Base-by-base conservation (phyloP, 1,140 invertebrate genomes). In the Bombyx mandarina region DNA sequence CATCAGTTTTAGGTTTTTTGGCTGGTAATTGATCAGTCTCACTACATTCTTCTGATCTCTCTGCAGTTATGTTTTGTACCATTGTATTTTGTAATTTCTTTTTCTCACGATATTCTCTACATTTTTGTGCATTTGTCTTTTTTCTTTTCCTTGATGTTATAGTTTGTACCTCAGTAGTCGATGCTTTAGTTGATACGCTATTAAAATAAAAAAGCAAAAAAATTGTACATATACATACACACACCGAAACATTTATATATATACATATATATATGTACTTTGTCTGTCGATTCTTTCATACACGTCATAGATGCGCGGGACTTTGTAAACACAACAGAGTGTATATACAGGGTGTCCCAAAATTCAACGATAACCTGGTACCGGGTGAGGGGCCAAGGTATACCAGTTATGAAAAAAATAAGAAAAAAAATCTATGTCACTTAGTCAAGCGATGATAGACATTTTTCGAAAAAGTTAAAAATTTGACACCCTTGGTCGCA, bases 151-250 rank as follows among this genome's bases (percentile, higher is more conserved):
- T 51, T 51, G 54, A 56, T 56, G 12, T 56, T 56, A 42, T 56
- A 56, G 10, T 6, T 56, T 56, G 45, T 56, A 59, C 51, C 26
- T 59, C 45, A 54, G 57, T 49, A 58, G 57, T 59, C 57, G 57
- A 59, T 53, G 45, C 52, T 59, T 59, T 54, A 54, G 57, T 59
- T 59, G 57, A 59, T 59, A 54, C 45, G 51, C 57, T 59, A 59
- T 50, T 45, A 22, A 59, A 54, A 54, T 54, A 56, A 59, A 49
- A 59, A 59, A 45, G 9, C 44, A 59, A 46, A 46, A 46, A 46
- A 1, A 46, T 8, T 46, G 45, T 46, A 46, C 45, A 46, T 46
- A 46, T 46, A 46, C 45, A 46, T 46, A 46, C 45, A 46, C 45
- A 18, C 12, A 18, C 12, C 12, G 12, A 18, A 18, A 18, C 12